Percentiles rank a stretch among this genome's conserved stretches.
Conservation (phyloP, 35 echinoderm and acorn worm species). For the Patiria miniata region DNA sequence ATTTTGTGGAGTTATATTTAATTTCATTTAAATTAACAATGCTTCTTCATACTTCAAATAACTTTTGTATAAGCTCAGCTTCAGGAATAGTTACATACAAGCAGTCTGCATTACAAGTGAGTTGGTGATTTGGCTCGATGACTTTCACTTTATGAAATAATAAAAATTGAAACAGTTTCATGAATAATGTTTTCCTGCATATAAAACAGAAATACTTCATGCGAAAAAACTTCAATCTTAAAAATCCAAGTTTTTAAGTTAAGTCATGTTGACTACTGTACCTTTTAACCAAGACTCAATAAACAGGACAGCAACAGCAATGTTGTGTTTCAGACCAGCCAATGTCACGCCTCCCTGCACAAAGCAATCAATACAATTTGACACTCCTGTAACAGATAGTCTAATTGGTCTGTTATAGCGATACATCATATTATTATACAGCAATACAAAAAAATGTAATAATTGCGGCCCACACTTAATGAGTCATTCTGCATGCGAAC, state of each 20-base stretch:
- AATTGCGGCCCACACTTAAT: background rate
- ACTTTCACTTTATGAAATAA: no score
- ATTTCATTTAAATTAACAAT: no score
- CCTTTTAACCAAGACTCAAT: slow-evolving; percentile 70
- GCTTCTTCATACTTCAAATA: no score
- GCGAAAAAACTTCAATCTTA: no score
- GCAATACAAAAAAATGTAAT: background rate
- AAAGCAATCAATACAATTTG: background rate
- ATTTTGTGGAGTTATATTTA: background rate
- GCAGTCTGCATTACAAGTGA: no score
- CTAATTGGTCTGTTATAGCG: background rate
- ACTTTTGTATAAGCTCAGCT: no score
- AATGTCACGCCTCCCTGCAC: slow-evolving; percentile 71
- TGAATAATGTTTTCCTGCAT: background rate
- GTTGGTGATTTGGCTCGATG: no score
- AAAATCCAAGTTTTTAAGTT: no score
- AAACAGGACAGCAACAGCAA: slow-evolving; percentile 73
- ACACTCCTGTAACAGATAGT: no score
- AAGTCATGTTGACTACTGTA: background rate
- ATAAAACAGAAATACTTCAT: background rate
- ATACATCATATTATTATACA: background rate
- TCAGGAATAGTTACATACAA: no score
- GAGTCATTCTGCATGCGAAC: no score
- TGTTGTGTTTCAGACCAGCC: slow-evolving; percentile 67
- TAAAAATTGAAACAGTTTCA: background rate